Evolutionary conservation across 1,140 invertebrate species (phyloP), one percentile per base, ranked within the genome.

Genomic region (Mesaphorura yosii): DNA sequence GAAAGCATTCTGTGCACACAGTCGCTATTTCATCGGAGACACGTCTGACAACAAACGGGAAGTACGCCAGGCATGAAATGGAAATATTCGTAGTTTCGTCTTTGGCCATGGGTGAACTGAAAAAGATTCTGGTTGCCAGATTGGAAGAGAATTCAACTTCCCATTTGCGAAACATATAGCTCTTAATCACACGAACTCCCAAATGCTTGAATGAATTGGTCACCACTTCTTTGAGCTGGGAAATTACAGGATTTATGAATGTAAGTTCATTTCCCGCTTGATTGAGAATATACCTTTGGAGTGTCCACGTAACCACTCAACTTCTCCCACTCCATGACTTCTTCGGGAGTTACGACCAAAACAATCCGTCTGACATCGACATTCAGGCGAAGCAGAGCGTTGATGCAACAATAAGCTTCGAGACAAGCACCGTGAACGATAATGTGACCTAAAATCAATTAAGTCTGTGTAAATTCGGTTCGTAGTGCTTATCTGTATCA

Each of bases 341-440:
- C n/a, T 7, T 40, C 34, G 10, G 49, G 53, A 23, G 47, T 34
- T 20, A 39, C 50, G 15, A 62, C 27, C 6, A 62, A 40, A 10
- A 58, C 31, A 26, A 62, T 58, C 42, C 53, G 29, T 29, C 54
- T 28, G 1, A 50, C 20, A 14, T 48, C 54, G 1, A 81, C 52
- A 0, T 78, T 78, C 19, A 73, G 63, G 38, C 75, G 70, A 0
- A 80, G 58, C 2, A 83, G 64, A 1, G 72, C 75, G 7, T 72
- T 69, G 2, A 82, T 62, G 44, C 76, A 77, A 45, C 70, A 72
- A 56, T 78, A 80, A 7, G 74, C 75, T 55, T 80, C 74, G 20
- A 81, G 62, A 54, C 70, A 74, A 31, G 74, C 69, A 1, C 80
- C 80, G 63, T 81, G 80, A 2, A 82, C 72, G 0, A 82, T 64